These are phyloP conservation scores for Actinemys pallida DNA, from an alignment of 2,113 vertebrate species.

Conservation along the genomic window DNA sequence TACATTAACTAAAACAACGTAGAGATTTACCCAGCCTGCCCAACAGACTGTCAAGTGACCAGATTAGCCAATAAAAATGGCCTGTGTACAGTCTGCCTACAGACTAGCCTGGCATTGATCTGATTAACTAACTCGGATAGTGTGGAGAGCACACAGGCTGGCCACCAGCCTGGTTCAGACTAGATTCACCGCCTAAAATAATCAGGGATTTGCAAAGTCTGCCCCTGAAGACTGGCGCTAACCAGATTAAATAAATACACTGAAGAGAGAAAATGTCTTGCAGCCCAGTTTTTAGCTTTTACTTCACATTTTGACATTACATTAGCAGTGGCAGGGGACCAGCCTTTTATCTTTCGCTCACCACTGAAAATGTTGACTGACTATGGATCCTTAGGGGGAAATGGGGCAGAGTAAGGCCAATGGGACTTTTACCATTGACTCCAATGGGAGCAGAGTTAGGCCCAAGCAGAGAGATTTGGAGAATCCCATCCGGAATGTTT, in stretches of 20 bases:
- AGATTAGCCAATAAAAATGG: slow-evolving; percentile 75
- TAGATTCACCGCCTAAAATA: slow-evolving; percentile 77
- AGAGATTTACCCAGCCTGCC: slow-evolving; percentile 64
- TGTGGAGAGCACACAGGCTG: slow-evolving; percentile 63
- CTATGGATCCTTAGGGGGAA: slow-evolving; percentile 27
- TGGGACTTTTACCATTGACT: not conserved
- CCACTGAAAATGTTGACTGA: not conserved
- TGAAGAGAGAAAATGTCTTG: slow-evolving; percentile 51
- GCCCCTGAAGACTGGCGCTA: slow-evolving; percentile 66
- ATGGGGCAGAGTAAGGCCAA: not conserved
- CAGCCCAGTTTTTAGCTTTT: slow-evolving; percentile 49
- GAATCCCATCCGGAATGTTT: not conserved
- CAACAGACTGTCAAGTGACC: slow-evolving; percentile 61
- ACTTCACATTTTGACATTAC: slow-evolving; percentile 54
- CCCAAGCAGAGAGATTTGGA: not conserved
- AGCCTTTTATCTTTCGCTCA: slow-evolving; percentile 47
- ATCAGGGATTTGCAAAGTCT: slow-evolving; percentile 76
- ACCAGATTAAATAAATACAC: slow-evolving; percentile 62
- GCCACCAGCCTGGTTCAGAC: slow-evolving; percentile 75
- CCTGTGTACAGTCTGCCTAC: slow-evolving; percentile 71
- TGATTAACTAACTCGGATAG: slow-evolving; percentile 75
- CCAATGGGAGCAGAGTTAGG: not conserved
- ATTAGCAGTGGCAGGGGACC: slow-evolving; percentile 44
- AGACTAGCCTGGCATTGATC: slow-evolving; percentile 76
- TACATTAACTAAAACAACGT: slow-evolving; percentile 35